Evolutionary conservation across 2,888 invertebrate genomes (phyloP), one percentile per base, ranked within the genome.

Genomic region (Noctua janthina): DNA sequence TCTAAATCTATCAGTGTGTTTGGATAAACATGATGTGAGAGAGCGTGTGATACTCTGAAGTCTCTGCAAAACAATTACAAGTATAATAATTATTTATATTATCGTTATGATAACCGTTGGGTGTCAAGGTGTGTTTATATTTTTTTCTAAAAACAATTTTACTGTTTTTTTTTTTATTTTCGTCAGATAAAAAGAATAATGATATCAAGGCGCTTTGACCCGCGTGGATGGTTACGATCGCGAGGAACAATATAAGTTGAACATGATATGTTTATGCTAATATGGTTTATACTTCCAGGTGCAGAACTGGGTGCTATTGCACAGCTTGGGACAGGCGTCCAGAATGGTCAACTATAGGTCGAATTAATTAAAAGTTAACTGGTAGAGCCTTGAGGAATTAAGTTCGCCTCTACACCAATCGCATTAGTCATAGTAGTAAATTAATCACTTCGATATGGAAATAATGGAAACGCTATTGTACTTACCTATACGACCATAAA

Each of bases 21-120:
- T 0, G 99, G 97, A 92, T 98, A 98, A 4, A 98, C 95, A 92
- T 99, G 99, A 93, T 99, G 99, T 49, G 98, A 98, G 51, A 99
- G 93, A 0, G 96, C 98, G 90, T 99, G 99, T 0, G 98, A 98
- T 59, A 99, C 97, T 87, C 99, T 97, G 97, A 98, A 99, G 79
- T 98, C 98, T 83, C 97, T 97, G 92, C 76, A 96, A 96, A 67
- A 64, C 17, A 76, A 79, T 69, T 56, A n/a, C 54, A 20, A 23
- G 51, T 43, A 43, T 43, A 7, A 43, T 43, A 43, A 43, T 43
- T 43, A 66, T 77, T 43, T 72, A 39, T 54, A 15, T 29, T 46
- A 54, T 29, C 20, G 1, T 11, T 13, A 46, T 49, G 64, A 70
- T 66, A 49, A 75, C 46, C 23, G 2, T 20, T 51, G 0, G 35